A percentile compares a stretch with the other conserved stretches of the same genome.
These are phyloP conservation scores for Bicyclus anynana DNA, from an alignment of 1,140 invertebrate species.

Conservation along the genomic window DNA sequence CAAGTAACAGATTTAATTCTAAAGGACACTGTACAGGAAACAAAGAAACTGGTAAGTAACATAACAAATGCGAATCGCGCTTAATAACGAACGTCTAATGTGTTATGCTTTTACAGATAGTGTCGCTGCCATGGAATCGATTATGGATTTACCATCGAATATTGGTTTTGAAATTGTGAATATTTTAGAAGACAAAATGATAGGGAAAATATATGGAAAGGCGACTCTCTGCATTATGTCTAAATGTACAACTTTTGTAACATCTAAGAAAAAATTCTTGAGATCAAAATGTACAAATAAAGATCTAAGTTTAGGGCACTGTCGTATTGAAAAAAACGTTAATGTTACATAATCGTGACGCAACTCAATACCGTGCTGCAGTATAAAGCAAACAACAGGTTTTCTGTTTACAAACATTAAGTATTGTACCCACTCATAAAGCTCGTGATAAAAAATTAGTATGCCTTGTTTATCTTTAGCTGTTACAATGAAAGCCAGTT, in stretches of 20 bases:
- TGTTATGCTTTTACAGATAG: slow-evolving; percentile 47
- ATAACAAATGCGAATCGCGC: not conserved
- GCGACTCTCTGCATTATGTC: slow-evolving; percentile 54
- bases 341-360: slow-evolving; percentile 41
- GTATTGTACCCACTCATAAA: slow-evolving; percentile 19
- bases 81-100: not conserved
- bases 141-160: slow-evolving; percentile 60
- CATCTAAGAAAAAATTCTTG: slow-evolving; percentile 50
- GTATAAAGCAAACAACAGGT: slow-evolving; percentile 10
- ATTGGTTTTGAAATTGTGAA: slow-evolving; percentile 58
- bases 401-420: slow-evolving; percentile 35
- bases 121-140: slow-evolving; percentile 49
- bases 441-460: slow-evolving; percentile 31
- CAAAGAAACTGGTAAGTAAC: slow-evolving; percentile 46
- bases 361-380: slow-evolving; percentile 17
- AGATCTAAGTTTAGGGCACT: slow-evolving; percentile 52
- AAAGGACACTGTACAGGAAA: slow-evolving; percentile 56
- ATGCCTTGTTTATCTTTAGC: slow-evolving; percentile 23
- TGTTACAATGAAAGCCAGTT: slow-evolving; percentile 1
- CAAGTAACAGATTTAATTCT: slow-evolving; percentile 50
- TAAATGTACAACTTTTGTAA: slow-evolving; percentile 56
- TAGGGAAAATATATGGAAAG: slow-evolving; percentile 60
- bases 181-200: slow-evolving; percentile 57
- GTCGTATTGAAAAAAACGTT: slow-evolving; percentile 43
- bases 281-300: slow-evolving; percentile 58